Base-by-base conservation (phyloP, 2,113 vertebrate genomes). In the Sceloporus undulatus region DNA sequence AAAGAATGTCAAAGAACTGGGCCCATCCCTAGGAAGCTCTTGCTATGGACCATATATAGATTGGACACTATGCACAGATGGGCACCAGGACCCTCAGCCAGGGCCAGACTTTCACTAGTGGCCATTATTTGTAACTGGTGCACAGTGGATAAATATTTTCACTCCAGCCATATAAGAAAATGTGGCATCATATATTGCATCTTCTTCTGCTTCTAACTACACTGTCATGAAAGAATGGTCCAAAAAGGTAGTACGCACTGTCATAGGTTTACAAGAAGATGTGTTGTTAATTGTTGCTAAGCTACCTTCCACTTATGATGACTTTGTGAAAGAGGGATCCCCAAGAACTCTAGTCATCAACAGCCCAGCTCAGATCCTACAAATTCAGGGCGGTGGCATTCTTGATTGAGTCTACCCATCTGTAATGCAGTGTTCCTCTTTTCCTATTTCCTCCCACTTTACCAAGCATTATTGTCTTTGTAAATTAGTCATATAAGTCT, bases 151-250 rank as follows among this genome's bases (percentile, higher is more conserved):
- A 34, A 34, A 34, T 78, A 16, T 34, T 48, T 86, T 79, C 42
- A 54, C 62, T 6, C 25, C 2, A 16, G 11, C 34, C 48, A 13
- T 9, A 48, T 59, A 18, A 29, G 65, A 21, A 74, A 23, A 59
- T 74, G 34, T 38, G 27, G 74, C 23, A 59, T 25, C 65, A 34
- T 34, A 87, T 73, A 73, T 27, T 48, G 27, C 79, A n/a, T 18
- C 16, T 16, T 80, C 8, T 74, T 25, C 66, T 62, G 18, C 54
- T 79, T 68, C 54, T 68, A 62, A 38, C 23, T 59, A 25, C 5
- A 85, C 66, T 56, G 59, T 38, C 9, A 73, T 84, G 70, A 73
- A 84, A 52, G 42, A 29, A 84, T 42, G n/a, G 56, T 73, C 82
- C 68, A 54, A 11, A 48, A 34, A 54, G 13, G 10, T 29, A n/a